Evolutionary conservation across 2,797 vertebrate species (phyloP).

Genomic region (Myotis pilosus): DNA sequence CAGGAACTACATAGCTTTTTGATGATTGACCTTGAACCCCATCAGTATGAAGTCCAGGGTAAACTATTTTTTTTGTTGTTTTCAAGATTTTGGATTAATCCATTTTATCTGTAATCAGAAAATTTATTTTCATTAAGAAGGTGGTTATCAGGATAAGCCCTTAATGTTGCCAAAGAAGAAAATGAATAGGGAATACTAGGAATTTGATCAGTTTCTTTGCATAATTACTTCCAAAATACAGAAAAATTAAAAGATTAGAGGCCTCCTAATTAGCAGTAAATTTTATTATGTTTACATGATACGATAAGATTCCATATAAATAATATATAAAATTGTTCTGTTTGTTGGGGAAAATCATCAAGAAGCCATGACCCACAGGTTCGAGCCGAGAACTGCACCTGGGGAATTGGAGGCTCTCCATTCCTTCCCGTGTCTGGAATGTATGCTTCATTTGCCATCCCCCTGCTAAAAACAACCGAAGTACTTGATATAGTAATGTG

Average conservation of each 20-base stretch:
- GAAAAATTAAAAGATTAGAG: background rate
- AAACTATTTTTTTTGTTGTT: background rate
- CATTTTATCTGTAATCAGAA: background rate
- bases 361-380: background rate
- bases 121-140: background rate
- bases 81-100: background rate
- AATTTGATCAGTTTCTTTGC: background rate
- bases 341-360: background rate
- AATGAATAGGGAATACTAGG: background rate
- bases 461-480: background rate
- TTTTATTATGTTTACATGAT: background rate
- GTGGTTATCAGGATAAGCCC: background rate
- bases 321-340: background rate
- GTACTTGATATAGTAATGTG: background rate
- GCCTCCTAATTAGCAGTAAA: background rate
- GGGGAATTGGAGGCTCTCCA: too few relatives aligned
- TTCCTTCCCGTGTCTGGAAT: background rate
- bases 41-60: background rate
- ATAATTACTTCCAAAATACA: background rate
- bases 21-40: background rate
- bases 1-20: background rate
- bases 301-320: background rate
- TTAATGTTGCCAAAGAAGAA: background rate
- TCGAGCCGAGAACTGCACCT: background rate
- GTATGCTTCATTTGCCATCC: background rate